Base-by-base conservation (phyloP, 2,888 invertebrate species). In the Ochropleura plecta region DNA sequence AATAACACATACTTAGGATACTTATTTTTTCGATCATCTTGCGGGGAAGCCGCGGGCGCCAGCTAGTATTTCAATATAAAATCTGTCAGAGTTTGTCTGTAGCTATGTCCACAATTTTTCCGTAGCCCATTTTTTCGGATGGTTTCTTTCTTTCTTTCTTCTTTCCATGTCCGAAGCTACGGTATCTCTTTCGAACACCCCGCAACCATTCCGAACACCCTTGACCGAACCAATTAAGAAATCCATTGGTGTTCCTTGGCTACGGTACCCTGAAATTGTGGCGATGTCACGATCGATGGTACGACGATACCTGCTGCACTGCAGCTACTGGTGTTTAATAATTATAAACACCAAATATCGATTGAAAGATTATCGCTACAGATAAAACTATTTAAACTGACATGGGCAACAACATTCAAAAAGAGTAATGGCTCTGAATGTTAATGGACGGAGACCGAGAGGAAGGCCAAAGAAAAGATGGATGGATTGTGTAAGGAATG, bases 241-340 rank as follows among this genome's bases (percentile, higher is more conserved):
- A n/a, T 4, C 14, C 30, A 4, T 42, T 16, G 5, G 5, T 0
- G 8, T 12, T 3, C 10, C 53, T 16, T 9, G 5, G 0, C 2
- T 55, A 18, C 12, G 14, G 40, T 40, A 40, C 49, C 76, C 44
- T 55, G 51, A 63, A 49, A 63, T 0, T 18, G n/a, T 18, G 30
- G 80, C 53, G 80, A 76, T 73, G 53, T 62, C 76, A 49, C 76
- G 55, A 16, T 7, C 51, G 42, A 53, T 40, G 40, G n/a, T 16
- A 59, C 46, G 5, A 20, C 51, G 20, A 73, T 55, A 80, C 63
- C 55, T 55, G 9, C 62, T 74, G 62, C 80, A 80, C 12, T 76
- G 80, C 76, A 80, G 62, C 62, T 49, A 51, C 49, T 49, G n/a
- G 48, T 49, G 8, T 20, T 44, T 12, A 73, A 14, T 16, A 40